phyloP scores from a whole-genome alignment of 1,140 invertebrate species.

The Triops longicaudatus region DNA sequence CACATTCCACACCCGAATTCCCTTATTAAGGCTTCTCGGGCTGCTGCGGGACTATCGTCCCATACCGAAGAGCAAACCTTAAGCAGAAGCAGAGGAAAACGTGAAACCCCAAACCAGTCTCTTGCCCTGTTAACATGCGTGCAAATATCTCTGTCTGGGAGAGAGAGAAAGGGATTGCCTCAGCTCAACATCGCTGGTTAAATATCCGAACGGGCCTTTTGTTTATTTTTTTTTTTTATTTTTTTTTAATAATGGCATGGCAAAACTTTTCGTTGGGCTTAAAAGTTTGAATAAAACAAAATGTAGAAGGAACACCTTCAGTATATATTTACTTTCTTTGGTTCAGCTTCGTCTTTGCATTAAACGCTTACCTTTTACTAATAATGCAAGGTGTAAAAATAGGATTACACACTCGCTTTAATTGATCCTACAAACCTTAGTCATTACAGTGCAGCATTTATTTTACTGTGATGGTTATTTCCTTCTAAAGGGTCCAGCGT shows the following conservation, averaged over 20 bases:
- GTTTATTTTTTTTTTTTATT: too few species aligned
- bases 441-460: too few species aligned
- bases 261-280: too few species aligned
- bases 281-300: not conserved
- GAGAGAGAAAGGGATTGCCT: slow-evolving; percentile 9
- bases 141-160: not conserved
- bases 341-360: not conserved
- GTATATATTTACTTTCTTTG: too few species aligned
- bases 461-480: too few species aligned
- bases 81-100: not conserved
- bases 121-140: not conserved
- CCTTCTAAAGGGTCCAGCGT: too few species aligned
- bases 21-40: slow-evolving; percentile 2
- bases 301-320: too few species aligned
- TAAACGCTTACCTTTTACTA: not conserved
- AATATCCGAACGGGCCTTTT: too few species aligned
- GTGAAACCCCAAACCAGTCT: slow-evolving; percentile 5
- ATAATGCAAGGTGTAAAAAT: not conserved
- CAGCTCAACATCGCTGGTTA: not conserved
- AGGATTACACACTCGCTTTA: too few species aligned
- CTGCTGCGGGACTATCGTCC: not conserved
- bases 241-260: too few species aligned
- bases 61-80: not conserved
- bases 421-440: too few species aligned
- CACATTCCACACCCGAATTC: not conserved